These are phyloP conservation scores for Drosophila sechellia DNA, from an alignment of 1,140 invertebrate species.

Conservation along the genomic window DNA sequence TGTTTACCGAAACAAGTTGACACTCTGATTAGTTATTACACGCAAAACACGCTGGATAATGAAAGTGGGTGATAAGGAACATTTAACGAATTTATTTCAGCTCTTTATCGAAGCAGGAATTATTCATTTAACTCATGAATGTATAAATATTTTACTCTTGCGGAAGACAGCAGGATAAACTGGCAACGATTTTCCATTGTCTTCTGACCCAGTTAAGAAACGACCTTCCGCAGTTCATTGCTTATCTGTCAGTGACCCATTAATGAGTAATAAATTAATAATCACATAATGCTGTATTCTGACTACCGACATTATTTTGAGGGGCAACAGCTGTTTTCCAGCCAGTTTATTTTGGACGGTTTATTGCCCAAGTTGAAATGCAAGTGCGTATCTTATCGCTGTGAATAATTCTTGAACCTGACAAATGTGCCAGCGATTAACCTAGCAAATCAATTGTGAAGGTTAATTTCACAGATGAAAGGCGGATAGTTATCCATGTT, in stretches of 20 bases:
- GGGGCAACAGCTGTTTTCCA: constrained; percentile 13
- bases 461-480: constrained; percentile 19
- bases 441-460: not conserved
- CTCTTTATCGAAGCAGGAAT: not conserved
- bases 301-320: constrained; percentile 10
- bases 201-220: constrained; percentile 30
- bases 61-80: constrained; percentile 4
- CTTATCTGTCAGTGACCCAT: constrained; percentile 39
- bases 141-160: not conserved
- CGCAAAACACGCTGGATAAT: constrained; percentile 18
- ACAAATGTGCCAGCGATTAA: constrained; percentile 9
- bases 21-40: constrained; percentile 28
- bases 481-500: constrained; percentile 12
- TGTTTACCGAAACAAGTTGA: constrained; percentile 35
- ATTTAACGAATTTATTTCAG: not conserved
- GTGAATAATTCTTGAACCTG: constrained; percentile 45
- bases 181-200: constrained; percentile 17
- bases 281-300: constrained; percentile 33
- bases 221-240: constrained; percentile 26
- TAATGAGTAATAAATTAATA: constrained; percentile 24
- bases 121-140: not conserved
- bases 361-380: constrained; percentile 22
- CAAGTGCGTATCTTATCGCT: constrained; percentile 48
- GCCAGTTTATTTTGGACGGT: constrained; percentile 24
- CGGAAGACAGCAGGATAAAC: constrained; percentile 25